Conservation (phyloP, 2,888 invertebrate genomes). For the Tubulanus polymorphus region DNA sequence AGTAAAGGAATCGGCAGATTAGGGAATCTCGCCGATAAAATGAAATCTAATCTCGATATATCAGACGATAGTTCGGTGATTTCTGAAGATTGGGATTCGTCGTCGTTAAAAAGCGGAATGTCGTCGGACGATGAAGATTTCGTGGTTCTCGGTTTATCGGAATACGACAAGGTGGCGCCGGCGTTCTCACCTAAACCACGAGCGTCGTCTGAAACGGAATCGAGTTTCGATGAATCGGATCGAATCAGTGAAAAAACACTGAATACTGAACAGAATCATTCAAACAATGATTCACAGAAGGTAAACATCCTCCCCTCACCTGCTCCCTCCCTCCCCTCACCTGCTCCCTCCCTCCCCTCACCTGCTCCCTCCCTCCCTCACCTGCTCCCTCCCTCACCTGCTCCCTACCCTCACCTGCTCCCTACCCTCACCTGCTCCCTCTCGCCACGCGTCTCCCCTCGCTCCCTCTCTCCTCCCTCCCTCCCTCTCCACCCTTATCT, state of each 20-base stretch:
- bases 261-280: constrained; percentile 63
- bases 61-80: constrained; percentile 26
- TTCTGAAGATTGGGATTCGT: constrained; percentile 67
- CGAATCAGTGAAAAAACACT: constrained; percentile 28
- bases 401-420: background rate
- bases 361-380: too few species aligned
- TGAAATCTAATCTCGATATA: constrained; percentile 34
- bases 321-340: too few species aligned
- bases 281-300: constrained; percentile 29
- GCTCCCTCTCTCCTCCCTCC: too few species aligned
- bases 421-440: background rate
- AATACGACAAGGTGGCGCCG: constrained; percentile 62
- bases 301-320: too few species aligned
- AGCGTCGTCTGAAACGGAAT: constrained; percentile 27
- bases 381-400: too few species aligned
- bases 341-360: too few species aligned
- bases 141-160: constrained; percentile 63
- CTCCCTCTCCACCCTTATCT: too few species aligned
- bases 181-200: constrained; percentile 59
- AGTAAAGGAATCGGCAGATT: too few species aligned
- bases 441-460: constrained; percentile 65
- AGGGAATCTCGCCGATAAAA: constrained; percentile 54
- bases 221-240: constrained; percentile 24
- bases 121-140: constrained; percentile 86
- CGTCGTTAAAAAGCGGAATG: constrained; percentile 74